Base-by-base conservation (phyloP, 2,888 invertebrate genomes). In the Eremobia ochroleuca region DNA sequence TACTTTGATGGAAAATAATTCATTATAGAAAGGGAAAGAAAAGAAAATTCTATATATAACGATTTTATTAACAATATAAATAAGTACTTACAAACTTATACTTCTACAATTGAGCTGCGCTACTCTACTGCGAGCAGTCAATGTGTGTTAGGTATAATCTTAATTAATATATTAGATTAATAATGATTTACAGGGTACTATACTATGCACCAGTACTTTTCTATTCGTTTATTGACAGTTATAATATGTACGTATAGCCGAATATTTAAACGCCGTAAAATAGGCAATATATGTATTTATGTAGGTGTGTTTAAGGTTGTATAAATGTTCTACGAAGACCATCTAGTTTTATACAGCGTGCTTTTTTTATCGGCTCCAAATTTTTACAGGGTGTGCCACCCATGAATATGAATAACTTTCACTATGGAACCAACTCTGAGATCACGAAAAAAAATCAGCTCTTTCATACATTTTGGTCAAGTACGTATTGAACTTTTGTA, bases 11-110 rank as follows among this genome's bases (percentile, higher is more conserved):
- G 3, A 61, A 66, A 34, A n/a, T 11, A 18, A 4, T 28, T 52
- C 2, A 25, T 28, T 73, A 70, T 6, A 2, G 15, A 34, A 58
- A 28, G 31, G 40, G 68, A 89, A 88, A 86, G 90, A 90, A 92
- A 87, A 87, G 74, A 46, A 68, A 82, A 90, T 88, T 92, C 94
- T 96, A 96, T 95, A 93, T 95, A 95, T 96, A 97, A 97, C 97
- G 94, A 93, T 97, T 97, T 97, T 97, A 96, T 96, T 97, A 97
- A 97, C 97, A 97, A 96, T 96, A 96, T 96, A 96, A 96, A 97
- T 96, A 95, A 94, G 91, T 95, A 96, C 95, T 96, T 96, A 96
- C 95, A 96, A 97, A 96, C 95, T 95, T 96, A 96, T 92, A 92
- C 88, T 85, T 91, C 96, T 96, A 96, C 96, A 95, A 95, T 96